Percentiles rank a stretch among this genome's conserved stretches.
Conservation (phyloP, 2,888 invertebrate genomes). For the Xanthostigma xanthostigma region DNA sequence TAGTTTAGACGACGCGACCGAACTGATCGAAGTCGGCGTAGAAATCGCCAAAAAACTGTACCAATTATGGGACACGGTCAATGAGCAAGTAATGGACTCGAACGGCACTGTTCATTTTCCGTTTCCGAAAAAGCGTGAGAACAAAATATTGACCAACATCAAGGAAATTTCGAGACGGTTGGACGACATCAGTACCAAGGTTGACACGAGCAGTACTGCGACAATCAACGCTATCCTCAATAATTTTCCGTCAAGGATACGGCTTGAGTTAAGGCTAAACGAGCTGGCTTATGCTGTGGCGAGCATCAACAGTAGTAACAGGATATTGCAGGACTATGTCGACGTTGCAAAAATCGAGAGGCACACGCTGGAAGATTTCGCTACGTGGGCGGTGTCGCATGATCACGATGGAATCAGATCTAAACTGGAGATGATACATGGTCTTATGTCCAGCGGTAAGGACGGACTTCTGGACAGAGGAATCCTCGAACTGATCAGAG, state of each 20-base stretch:
- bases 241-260: slow-evolving; percentile 28
- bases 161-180: not conserved
- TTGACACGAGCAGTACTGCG: slow-evolving; percentile 14
- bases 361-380: slow-evolving; percentile 54
- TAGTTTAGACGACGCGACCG: too few relatives aligned
- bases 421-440: slow-evolving; percentile 49
- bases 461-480: slow-evolving; percentile 30
- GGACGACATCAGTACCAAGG: slow-evolving; percentile 13
- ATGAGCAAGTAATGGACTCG: not conserved
- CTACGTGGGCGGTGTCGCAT: slow-evolving; percentile 52
- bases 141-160: not conserved
- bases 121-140: not conserved
- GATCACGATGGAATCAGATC: slow-evolving; percentile 47
- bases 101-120: not conserved
- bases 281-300: slow-evolving; percentile 44
- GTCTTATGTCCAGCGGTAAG: slow-evolving; percentile 38
- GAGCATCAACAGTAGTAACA: slow-evolving; percentile 41
- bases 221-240: slow-evolving; percentile 20
- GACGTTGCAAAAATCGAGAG: slow-evolving; percentile 38
- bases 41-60: slow-evolving; percentile 9
- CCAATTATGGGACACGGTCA: slow-evolving; percentile 7
- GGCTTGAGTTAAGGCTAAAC: slow-evolving; percentile 42
- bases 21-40: too few relatives aligned
- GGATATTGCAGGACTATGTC: slow-evolving; percentile 43
- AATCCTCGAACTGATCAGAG: slow-evolving; percentile 13